These are phyloP conservation scores for Sebastes matsubarae DNA, from an alignment of 2,797 vertebrate genomes.

Conservation along the genomic window DNA sequence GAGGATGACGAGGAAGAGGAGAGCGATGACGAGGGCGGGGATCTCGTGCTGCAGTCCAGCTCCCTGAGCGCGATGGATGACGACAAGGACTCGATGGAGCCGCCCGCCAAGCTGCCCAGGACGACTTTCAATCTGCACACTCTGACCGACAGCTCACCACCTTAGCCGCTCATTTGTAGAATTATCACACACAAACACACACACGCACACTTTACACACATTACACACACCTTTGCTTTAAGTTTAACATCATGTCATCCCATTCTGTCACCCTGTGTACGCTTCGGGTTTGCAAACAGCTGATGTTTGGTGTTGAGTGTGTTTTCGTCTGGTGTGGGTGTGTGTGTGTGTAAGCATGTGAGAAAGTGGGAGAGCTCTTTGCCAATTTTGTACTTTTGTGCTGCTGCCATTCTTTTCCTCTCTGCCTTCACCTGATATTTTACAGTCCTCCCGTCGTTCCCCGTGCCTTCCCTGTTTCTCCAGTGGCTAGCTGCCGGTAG, in stretches of 20 bases:
- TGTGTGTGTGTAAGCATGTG: neutral
- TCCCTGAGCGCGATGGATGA: conserved; percentile 72
- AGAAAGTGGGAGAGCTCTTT: conserved; percentile 5
- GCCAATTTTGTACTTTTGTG: conserved; percentile 32
- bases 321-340: conserved; percentile 7
- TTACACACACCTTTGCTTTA: conserved; percentile 17
- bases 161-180: conserved; percentile 19
- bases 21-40: conserved; percentile 89
- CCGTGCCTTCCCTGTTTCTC: conserved; percentile 61
- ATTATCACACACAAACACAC: neutral
- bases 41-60: conserved; percentile 82
- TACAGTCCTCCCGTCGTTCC: conserved; percentile 7
- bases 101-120: conserved; percentile 87
- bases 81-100: conserved; percentile 85
- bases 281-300: conserved; percentile 1
- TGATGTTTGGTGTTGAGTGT: conserved; percentile 17
- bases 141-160: conserved; percentile 52
- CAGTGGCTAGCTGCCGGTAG: conserved; percentile 9
- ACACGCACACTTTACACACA: conserved; percentile 10
- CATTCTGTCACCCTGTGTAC: neutral
- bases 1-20: conserved; percentile 94
- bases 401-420: conserved; percentile 25
- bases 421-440: conserved; percentile 35
- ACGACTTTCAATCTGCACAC: conserved; percentile 76
- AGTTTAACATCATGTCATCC: conserved; percentile 34